A percentile compares a stretch with the other conserved stretches of the same genome.
phyloP scores from a whole-genome alignment of 2,888 invertebrate genomes.

The Sphecodes monilicornis region DNA sequence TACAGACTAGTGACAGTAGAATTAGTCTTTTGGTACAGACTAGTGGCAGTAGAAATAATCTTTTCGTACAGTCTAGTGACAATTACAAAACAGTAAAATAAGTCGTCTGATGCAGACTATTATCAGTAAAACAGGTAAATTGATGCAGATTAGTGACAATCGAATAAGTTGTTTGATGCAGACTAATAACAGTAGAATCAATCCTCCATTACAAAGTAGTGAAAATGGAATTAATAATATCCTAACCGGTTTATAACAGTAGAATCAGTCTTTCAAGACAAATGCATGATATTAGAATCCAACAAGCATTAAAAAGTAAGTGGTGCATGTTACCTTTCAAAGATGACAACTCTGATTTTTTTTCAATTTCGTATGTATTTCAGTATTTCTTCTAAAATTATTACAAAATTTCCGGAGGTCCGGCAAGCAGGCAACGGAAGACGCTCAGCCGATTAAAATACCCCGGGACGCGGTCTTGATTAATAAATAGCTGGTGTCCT shows the following conservation, averaged over 20 bases:
- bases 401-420: neutral
- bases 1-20: too few relatives aligned
- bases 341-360: neutral
- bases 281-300: neutral
- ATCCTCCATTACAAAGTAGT: neutral
- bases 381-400: neutral
- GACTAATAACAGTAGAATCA: neutral
- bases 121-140: too few relatives aligned
- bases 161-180: neutral
- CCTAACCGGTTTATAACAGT: neutral
- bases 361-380: neutral
- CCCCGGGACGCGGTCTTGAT: conserved; percentile 11
- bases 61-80: too few relatives aligned
- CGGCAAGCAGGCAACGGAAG: neutral
- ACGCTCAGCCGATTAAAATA: conserved; percentile 13
- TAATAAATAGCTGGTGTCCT: conserved; percentile 38
- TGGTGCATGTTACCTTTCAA: neutral
- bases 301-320: too few relatives aligned
- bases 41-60: too few relatives aligned
- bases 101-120: too few relatives aligned
- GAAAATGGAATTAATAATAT: neutral
- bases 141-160: too few relatives aligned
- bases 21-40: too few relatives aligned
- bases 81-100: too few relatives aligned
- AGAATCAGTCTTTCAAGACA: neutral